Conservation (phyloP, 2,888 invertebrate genomes). For the Sicus ferrugineus region DNA sequence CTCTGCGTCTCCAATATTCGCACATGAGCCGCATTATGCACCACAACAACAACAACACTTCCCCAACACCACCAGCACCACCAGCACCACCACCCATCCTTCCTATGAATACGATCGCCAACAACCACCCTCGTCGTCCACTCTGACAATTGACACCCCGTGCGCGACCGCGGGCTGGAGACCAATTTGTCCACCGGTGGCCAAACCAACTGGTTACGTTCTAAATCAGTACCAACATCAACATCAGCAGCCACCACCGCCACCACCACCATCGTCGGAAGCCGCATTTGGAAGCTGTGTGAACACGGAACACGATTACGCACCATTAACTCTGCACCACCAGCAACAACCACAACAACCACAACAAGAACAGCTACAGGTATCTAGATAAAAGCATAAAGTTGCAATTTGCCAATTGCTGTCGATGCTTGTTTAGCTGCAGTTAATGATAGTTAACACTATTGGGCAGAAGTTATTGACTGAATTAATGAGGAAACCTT, state of each 20-base stretch:
- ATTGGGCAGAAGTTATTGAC: too few species aligned
- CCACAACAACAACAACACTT: constrained; percentile 38
- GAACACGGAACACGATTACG: constrained; percentile 32
- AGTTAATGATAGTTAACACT: too few species aligned
- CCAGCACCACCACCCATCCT: constrained; percentile 40
- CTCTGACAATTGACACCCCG: neutral
- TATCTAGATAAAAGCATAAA: too few species aligned
- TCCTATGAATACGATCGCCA: constrained; percentile 14
- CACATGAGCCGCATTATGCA: constrained; percentile 26
- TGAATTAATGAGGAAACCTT: too few species aligned
- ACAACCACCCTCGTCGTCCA: constrained; percentile 28
- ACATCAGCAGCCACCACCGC: constrained; percentile 37
- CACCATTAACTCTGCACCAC: constrained; percentile 29
- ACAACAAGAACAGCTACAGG: constrained; percentile 39
- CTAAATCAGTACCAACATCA: constrained; percentile 39
- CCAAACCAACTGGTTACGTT: constrained; percentile 40
- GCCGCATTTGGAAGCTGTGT: neutral
- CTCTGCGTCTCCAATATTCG: constrained; percentile 35
- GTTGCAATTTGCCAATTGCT: too few species aligned
- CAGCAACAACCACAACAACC: constrained; percentile 43
- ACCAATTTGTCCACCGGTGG: constrained; percentile 48
- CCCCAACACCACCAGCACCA: constrained; percentile 40
- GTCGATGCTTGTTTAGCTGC: too few species aligned
- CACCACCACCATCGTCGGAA: neutral
- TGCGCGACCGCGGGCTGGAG: constrained; percentile 48